A percentile compares a stretch with the other conserved stretches of the same genome.
Evolutionary conservation across 2,888 invertebrate species (phyloP).

Genomic region (Acleris emargana): DNA sequence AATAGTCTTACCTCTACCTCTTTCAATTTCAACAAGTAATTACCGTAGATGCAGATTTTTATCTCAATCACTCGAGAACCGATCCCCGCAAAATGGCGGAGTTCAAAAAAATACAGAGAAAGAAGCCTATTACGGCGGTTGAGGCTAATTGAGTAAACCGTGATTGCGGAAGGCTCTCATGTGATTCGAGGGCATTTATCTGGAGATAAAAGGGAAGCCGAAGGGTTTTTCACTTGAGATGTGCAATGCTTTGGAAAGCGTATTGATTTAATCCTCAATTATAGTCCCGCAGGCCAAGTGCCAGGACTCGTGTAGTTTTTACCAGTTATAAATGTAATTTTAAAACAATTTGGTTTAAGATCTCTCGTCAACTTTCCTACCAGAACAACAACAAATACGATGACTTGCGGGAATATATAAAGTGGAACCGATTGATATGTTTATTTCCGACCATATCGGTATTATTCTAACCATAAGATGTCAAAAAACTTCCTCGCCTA

Average conservation of each 20-base stretch:
- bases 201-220: neutral
- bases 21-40: too few relatives aligned
- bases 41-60: neutral
- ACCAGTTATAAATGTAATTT: too few relatives aligned
- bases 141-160: slow-evolving; percentile 22
- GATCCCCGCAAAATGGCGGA: slow-evolving; percentile 12
- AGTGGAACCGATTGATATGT: too few relatives aligned
- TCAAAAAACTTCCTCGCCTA: too few relatives aligned
- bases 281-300: neutral
- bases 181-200: slow-evolving; percentile 9
- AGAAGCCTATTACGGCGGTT: slow-evolving; percentile 18
- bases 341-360: too few relatives aligned
- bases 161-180: slow-evolving; percentile 15
- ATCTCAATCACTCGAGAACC: neutral
- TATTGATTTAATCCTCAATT: slow-evolving; percentile 1
- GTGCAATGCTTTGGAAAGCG: neutral
- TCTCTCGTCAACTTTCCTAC: too few relatives aligned
- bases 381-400: too few relatives aligned
- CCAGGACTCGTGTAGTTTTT: neutral
- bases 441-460: too few relatives aligned
- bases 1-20: too few relatives aligned
- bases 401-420: too few relatives aligned
- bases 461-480: too few relatives aligned
- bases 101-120: slow-evolving; percentile 19
- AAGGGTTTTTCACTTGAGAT: neutral